These are phyloP conservation scores for Dorcus parallelipipedus DNA, from an alignment of 2,888 invertebrate genomes.

Conservation along the genomic window DNA sequence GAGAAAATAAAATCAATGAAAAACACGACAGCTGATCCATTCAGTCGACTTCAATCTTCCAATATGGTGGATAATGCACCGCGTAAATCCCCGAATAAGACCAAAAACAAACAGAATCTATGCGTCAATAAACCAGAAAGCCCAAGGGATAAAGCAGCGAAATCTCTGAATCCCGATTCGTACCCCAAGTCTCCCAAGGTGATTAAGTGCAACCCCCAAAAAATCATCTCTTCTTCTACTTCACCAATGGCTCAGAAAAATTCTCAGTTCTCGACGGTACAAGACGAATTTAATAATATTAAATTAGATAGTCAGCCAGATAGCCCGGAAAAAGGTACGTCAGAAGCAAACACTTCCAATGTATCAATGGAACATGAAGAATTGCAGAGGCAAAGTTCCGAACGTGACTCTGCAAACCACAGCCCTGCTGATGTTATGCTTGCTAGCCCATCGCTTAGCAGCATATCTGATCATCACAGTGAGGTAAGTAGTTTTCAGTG, in stretches of 20 bases:
- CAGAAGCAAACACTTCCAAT: constrained; percentile 5
- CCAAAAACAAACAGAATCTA: background rate
- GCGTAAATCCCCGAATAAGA: constrained; percentile 2
- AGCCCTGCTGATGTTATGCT: constrained; percentile 70
- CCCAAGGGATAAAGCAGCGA: background rate
- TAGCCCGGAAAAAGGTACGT: constrained; percentile 21
- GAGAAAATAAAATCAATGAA: constrained; percentile 60
- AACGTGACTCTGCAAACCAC: constrained; percentile 72
- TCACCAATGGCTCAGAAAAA: constrained; percentile 23
- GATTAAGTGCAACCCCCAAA: constrained; percentile 16
- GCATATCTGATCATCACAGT: constrained; percentile 68
- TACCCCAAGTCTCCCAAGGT: constrained; percentile 13
- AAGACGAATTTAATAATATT: constrained; percentile 16
- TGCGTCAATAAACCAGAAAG: background rate
- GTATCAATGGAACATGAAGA: constrained; percentile 18
- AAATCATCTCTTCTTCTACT: constrained; percentile 10
- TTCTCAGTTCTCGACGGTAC: constrained; percentile 7
- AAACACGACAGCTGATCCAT: constrained; percentile 22
- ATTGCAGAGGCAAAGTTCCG: constrained; percentile 33
- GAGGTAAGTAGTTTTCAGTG: constrained; percentile 43
- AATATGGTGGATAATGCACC: constrained; percentile 4
- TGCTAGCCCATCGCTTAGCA: constrained; percentile 65
- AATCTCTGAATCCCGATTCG: background rate
- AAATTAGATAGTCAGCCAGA: constrained; percentile 29
- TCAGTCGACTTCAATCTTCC: constrained; percentile 5